phyloP scores from a whole-genome alignment of 64 coral and sea anemone genomes.

The Actinia equina region DNA sequence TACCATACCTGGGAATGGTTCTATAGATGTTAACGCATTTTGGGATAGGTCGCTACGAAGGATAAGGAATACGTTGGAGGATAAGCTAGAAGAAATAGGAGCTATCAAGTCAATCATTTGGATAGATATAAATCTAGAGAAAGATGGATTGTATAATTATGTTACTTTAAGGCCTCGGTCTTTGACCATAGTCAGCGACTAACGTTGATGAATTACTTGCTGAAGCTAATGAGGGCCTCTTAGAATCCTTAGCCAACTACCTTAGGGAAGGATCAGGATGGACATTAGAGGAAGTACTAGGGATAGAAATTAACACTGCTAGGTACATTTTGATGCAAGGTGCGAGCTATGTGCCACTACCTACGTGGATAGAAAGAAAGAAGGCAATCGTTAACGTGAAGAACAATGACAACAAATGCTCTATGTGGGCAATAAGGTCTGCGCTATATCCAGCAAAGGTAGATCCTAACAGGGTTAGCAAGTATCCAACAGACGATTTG shows the following conservation, averaged over 20 bases:
- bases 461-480: background rate
- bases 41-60: background rate
- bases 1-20: background rate
- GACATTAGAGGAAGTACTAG: background rate
- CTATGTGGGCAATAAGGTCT: too few species aligned
- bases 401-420: too few species aligned
- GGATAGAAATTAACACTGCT: background rate
- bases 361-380: too few species aligned
- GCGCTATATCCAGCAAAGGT: too few species aligned
- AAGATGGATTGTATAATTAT: background rate
- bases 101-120: too few species aligned
- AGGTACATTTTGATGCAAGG: background rate
- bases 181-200: background rate
- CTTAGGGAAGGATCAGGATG: background rate
- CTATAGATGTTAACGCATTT: background rate
- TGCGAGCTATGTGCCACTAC: background rate
- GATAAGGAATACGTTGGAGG: background rate
- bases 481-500: background rate
- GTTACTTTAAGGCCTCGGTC: background rate
- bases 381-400: too few species aligned
- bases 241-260: background rate
- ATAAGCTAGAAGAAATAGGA: too few species aligned
- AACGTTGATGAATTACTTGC: background rate
- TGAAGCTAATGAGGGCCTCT: background rate
- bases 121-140: too few species aligned